Evolutionary conservation across 2,888 invertebrate species (phyloP).

Genomic region (Latheticus oryzae): DNA sequence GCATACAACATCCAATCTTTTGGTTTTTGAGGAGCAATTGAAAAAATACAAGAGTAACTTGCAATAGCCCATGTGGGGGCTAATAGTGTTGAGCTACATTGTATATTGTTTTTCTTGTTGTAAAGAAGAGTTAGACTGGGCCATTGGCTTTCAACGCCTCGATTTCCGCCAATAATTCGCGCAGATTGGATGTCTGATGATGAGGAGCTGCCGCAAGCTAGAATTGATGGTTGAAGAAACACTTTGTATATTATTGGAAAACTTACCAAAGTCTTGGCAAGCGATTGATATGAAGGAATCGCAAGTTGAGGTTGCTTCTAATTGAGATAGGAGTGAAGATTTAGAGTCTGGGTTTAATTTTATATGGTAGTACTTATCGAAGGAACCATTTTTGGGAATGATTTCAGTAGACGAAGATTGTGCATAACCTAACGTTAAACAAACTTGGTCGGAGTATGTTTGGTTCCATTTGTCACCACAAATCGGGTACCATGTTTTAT

Average conservation of each 20-base stretch:
- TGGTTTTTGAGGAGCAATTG: conserved; percentile 36
- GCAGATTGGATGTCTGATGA: conserved; percentile 61
- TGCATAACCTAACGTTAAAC: conserved; percentile 69
- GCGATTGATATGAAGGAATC: conserved; percentile 67
- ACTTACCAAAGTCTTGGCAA: conserved; percentile 70
- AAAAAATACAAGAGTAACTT: conserved; percentile 65
- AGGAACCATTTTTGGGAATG: conserved; percentile 48
- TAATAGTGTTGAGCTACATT: conserved; percentile 67
- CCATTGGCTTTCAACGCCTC: conserved; percentile 68
- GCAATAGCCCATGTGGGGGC: conserved; percentile 68
- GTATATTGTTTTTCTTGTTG: conserved; percentile 63
- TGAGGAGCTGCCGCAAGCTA: conserved; percentile 59
- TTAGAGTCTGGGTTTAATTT: conserved; percentile 49
- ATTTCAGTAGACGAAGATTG: conserved; percentile 62
- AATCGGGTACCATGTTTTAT: conserved; percentile 64
- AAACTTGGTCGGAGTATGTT: conserved; percentile 68
- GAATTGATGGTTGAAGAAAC: no score
- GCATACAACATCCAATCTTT: conserved; percentile 61
- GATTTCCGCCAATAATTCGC: conserved; percentile 67
- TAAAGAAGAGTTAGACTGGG: conserved; percentile 69
- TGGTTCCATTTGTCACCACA: conserved; percentile 70
- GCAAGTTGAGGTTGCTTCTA: conserved; percentile 63
- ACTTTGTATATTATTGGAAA: conserved; percentile 14
- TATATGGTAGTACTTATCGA: conserved; percentile 51
- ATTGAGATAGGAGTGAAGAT: conserved; percentile 62